Evolutionary conservation across 2,797 vertebrate genomes (phyloP).

Genomic region (Brotula barbata): DNA sequence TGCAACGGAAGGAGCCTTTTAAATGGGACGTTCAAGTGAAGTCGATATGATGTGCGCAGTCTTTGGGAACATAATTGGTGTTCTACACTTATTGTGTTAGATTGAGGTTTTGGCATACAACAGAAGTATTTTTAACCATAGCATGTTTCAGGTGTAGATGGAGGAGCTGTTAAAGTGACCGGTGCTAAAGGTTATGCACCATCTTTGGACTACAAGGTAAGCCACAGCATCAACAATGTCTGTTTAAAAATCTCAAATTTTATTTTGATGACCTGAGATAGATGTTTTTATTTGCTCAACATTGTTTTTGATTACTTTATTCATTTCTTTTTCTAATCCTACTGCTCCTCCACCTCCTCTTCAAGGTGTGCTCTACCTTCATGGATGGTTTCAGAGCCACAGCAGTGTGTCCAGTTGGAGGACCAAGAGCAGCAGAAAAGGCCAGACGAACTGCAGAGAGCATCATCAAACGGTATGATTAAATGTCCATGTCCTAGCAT

Average conservation of each 20-base stretch:
- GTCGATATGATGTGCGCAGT: too few species aligned
- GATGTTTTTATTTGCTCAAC: too few species aligned
- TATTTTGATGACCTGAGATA: too few species aligned
- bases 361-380: conserved; percentile 87
- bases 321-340: too few species aligned
- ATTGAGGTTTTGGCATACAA: too few species aligned
- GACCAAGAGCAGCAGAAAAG: conserved; percentile 81
- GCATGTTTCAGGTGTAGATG: conserved; percentile 74
- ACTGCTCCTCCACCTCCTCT: not conserved
- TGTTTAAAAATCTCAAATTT: not conserved
- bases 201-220: conserved; percentile 83
- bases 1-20: too few species aligned
- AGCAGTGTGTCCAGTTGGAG: conserved; percentile 84
- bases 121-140: too few species aligned
- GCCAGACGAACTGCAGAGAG: conserved; percentile 81
- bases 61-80: too few species aligned
- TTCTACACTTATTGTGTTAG: too few species aligned
- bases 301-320: too few species aligned
- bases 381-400: conserved; percentile 86
- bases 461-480: conserved; percentile 79
- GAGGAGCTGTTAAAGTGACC: conserved; percentile 79
- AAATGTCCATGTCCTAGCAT: too few species aligned
- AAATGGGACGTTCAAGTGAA: too few species aligned
- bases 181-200: conserved; percentile 80
- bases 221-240: not conserved